Evolutionary conservation across 2,888 invertebrate genomes (phyloP).

Genomic region (Drosophila formosana): DNA sequence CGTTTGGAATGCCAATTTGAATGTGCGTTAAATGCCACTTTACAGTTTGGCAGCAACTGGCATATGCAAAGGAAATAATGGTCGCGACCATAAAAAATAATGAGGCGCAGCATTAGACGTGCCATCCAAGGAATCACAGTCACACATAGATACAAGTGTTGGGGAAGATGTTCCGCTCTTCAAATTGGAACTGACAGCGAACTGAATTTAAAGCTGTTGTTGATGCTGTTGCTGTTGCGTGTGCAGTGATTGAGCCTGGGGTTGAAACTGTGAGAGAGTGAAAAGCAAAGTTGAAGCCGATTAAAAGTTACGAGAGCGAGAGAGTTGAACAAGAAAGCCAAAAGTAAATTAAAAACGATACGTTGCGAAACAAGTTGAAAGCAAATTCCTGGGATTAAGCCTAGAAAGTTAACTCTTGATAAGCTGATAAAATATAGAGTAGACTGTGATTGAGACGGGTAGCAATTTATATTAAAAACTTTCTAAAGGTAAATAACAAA

Average conservation of each 20-base stretch:
- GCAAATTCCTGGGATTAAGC: background rate
- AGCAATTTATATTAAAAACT: too few relatives aligned
- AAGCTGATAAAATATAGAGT: slow-evolving; percentile 1
- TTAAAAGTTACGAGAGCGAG: slow-evolving; percentile 12
- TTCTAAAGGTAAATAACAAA: too few relatives aligned
- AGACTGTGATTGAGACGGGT: too few relatives aligned
- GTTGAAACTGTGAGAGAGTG: background rate
- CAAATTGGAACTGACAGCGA: slow-evolving; percentile 17
- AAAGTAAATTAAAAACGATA: slow-evolving; percentile 16
- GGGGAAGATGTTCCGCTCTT: slow-evolving; percentile 9
- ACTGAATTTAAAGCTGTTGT: background rate
- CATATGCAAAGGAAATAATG: slow-evolving; percentile 71
- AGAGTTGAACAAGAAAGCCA: slow-evolving; percentile 5
- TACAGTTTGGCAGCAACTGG: slow-evolving; percentile 64
- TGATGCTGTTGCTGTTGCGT: background rate
- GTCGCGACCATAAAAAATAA: slow-evolving; percentile 70
- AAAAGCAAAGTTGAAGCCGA: slow-evolving; percentile 16
- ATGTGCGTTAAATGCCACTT: slow-evolving; percentile 71
- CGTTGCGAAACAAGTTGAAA: slow-evolving; percentile 2
- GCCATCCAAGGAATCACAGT: slow-evolving; percentile 9
- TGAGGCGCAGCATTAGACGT: slow-evolving; percentile 52
- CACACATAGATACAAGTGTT: slow-evolving; percentile 8
- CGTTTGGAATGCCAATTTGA: slow-evolving; percentile 53
- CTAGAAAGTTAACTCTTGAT: background rate
- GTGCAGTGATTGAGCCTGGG: background rate